Evolutionary conservation across 2,113 vertebrate species (phyloP), one percentile per base, ranked within the genome.

Genomic region (Muntiacus reevesi): DNA sequence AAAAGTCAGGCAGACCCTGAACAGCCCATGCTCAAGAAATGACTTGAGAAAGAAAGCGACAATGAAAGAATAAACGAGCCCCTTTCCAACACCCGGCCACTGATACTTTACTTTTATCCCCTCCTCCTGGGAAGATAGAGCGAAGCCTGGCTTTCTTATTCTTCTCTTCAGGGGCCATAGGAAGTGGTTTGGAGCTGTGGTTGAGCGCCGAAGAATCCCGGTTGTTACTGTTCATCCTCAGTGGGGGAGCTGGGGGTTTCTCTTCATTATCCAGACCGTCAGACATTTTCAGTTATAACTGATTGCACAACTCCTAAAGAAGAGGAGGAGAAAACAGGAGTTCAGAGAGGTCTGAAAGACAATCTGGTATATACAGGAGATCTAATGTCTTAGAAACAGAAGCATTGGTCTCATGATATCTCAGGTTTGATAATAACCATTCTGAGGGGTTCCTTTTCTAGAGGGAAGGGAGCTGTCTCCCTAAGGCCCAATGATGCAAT

Each of bases 181-280:
- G 99, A 95, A 99, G 99, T 2, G 99, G 99, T 99, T 99, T 99
- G 7, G 99, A 99, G 97, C 99, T 99, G 99, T 99, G 99, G 98
- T 99, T 99, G 59, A 99, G 98, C 13, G 99, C 99, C 79, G 99
- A 99, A 99, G 99, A 99, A 98, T 99, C 99, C 17, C 99, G 99
- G 90, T 99, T 99, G 99, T 99, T 99, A 98, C 99, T 99, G 99
- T 99, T 99, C 99, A 99, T 99, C 99, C 99, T 99, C 99, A 99
- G 97, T 28, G 99, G 99, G 19, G 99, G 99, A 97, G 99, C 99
- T 98, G 99, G 99, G 98, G 99, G 99, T 99, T 99, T 99, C 99
- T 99, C 99, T 99, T 99, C 99, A 99, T 99, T 99, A 99, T 99
- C 99, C 96, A 99, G 98, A 98, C 99, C 98, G 99, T 99, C 99